These are phyloP conservation scores for Motacilla tschutschensis DNA, from an alignment of 2,113 vertebrate genomes.

Conservation along the genomic window DNA sequence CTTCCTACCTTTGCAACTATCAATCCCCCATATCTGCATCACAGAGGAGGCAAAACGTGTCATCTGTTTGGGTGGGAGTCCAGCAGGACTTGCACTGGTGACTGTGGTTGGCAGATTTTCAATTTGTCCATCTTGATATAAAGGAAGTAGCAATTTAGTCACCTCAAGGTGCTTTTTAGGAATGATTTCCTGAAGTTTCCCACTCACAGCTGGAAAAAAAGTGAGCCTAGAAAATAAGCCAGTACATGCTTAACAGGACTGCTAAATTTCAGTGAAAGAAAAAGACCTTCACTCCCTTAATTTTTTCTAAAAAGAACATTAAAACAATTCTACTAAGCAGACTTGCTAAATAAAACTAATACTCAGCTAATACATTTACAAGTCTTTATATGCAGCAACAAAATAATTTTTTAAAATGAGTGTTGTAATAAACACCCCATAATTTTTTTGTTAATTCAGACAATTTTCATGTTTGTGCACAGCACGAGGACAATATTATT, in stretches of 20 bases:
- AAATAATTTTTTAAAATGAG: not conserved
- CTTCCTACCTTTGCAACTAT: slow-evolving; percentile 61
- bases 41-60: slow-evolving; percentile 45
- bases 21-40: slow-evolving; percentile 44
- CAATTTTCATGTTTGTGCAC: slow-evolving; percentile 15
- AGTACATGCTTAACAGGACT: slow-evolving; percentile 49
- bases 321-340: slow-evolving; percentile 9
- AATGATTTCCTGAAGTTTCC: slow-evolving; percentile 57
- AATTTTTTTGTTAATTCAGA: not conserved
- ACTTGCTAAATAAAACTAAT: slow-evolving; percentile 22
- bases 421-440: not conserved
- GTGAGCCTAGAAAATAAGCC: slow-evolving; percentile 65
- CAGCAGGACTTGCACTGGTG: slow-evolving; percentile 57
- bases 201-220: slow-evolving; percentile 59
- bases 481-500: not conserved
- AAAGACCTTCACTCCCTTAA: slow-evolving; percentile 30
- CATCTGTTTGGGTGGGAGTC: slow-evolving; percentile 51
- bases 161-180: slow-evolving; percentile 55
- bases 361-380: slow-evolving; percentile 5
- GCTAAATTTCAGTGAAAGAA: slow-evolving; percentile 27
- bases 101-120: slow-evolving; percentile 50
- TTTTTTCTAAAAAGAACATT: slow-evolving; percentile 22
- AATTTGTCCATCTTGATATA: slow-evolving; percentile 54
- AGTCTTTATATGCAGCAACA: not conserved
- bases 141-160: slow-evolving; percentile 57